A percentile compares a stretch with the other conserved stretches of the same genome.
Conservation (phyloP, 2,113 vertebrate genomes). For the Anser brachyrhynchus region DNA sequence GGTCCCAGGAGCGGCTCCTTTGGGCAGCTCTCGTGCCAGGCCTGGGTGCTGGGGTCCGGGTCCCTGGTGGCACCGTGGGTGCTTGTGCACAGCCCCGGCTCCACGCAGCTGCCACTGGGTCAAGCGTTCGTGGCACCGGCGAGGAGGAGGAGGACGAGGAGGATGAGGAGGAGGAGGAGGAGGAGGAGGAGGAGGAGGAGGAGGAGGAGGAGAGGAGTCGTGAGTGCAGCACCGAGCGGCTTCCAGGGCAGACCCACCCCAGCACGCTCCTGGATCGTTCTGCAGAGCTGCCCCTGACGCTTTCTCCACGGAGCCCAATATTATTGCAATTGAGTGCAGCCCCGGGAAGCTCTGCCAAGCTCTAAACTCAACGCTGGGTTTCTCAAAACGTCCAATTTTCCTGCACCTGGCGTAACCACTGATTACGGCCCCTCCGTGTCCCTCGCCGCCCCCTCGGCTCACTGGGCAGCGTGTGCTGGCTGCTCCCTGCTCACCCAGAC, state of each 20-base stretch:
- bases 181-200: not conserved
- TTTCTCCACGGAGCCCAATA: not conserved
- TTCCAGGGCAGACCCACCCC: not conserved
- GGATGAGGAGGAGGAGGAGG: not conserved
- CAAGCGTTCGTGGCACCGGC: not conserved
- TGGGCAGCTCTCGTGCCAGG: not conserved
- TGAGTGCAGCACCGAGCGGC: not conserved
- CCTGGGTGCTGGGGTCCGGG: not conserved
- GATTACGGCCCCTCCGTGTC: not conserved
- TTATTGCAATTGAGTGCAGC: not conserved
- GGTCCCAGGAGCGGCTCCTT: not conserved
- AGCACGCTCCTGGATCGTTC: not conserved
- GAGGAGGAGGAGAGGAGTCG: not conserved
- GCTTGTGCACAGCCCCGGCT: not conserved
- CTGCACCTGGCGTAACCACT: not conserved
- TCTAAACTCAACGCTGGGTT: fast-evolving
- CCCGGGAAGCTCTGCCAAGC: not conserved
- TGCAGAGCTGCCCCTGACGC: not conserved
- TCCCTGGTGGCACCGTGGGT: not conserved
- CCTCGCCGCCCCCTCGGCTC: not conserved
- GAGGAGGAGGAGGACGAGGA: not conserved
- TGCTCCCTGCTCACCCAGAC: not conserved
- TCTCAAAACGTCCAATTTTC: not conserved
- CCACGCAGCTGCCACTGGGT: fast-evolving
- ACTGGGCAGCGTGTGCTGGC: not conserved